Evolutionary conservation across 2,888 invertebrate species (phyloP).

Genomic region (Blera fallax): DNA sequence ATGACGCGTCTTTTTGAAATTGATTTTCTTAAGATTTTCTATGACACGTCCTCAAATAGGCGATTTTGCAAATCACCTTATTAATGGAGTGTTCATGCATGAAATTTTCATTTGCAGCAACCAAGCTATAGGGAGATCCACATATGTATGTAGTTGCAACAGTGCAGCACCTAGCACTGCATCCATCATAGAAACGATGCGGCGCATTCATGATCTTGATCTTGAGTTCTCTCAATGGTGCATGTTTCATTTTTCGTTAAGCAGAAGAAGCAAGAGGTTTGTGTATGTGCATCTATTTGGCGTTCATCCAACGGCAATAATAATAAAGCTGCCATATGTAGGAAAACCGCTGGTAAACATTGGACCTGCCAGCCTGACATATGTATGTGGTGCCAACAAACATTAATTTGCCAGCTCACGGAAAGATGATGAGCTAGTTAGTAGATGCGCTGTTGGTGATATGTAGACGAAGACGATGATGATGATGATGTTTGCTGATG

Average conservation of each 20-base stretch:
- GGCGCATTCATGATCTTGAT: conserved; percentile 66
- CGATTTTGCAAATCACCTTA: conserved; percentile 67
- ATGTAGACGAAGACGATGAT: conserved; percentile 25
- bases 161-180: conserved; percentile 22
- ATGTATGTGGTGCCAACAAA: conserved; percentile 64
- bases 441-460: conserved; percentile 24
- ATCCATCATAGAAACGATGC: conserved; percentile 60
- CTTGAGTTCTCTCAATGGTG: conserved; percentile 65
- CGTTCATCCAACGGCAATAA: conserved; percentile 55
- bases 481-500: conserved; percentile 55
- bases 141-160: conserved; percentile 35
- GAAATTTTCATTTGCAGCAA: conserved; percentile 65
- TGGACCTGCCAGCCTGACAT: conserved; percentile 58
- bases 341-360: conserved; percentile 44
- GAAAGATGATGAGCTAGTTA: conserved; percentile 66
- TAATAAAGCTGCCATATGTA: conserved; percentile 61
- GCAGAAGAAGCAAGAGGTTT: background rate
- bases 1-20: conserved; percentile 20
- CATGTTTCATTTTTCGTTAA: conserved; percentile 50
- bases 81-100: conserved; percentile 71
- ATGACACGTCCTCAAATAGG: conserved; percentile 42
- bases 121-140: conserved; percentile 5
- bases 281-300: conserved; percentile 62
- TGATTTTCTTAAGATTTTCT: conserved; percentile 41
- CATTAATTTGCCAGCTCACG: conserved; percentile 61